phyloP scores from a whole-genome alignment of 2,797 vertebrate species.

The Amblyraja radiata region DNA sequence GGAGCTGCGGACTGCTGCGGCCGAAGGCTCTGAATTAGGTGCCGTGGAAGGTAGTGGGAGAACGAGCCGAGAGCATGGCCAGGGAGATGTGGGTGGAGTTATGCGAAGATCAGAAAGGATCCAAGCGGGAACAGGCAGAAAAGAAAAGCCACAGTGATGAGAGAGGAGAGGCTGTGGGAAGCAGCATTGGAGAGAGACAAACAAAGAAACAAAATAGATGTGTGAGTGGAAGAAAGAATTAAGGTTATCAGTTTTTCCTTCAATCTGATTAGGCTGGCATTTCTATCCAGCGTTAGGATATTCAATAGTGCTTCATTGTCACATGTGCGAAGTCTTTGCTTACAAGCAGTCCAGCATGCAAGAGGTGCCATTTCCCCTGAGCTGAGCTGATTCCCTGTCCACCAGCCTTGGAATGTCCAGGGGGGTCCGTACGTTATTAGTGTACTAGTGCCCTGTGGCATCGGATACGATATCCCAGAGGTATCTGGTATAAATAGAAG shows the following conservation, averaged over 20 bases:
- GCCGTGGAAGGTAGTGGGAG: neutral
- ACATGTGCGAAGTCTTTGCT: no score
- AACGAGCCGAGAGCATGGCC: neutral
- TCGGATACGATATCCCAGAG: neutral
- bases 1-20: neutral
- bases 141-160: no score
- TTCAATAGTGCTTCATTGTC: no score
- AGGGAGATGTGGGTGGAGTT: neutral
- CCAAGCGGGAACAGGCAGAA: no score
- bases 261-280: neutral
- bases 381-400: neutral
- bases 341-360: no score
- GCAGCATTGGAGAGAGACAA: neutral
- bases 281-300: neutral
- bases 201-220: neutral
- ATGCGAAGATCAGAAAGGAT: neutral
- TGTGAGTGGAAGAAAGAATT: neutral
- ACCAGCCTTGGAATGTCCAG: neutral
- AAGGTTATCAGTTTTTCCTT: neutral
- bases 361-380: no score
- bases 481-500: neutral
- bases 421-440: no score
- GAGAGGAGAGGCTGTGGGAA: neutral
- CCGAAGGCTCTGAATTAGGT: neutral
- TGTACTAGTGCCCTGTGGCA: neutral